phyloP scores from a whole-genome alignment of 2,888 invertebrate genomes.

The Euzophera pinguis region DNA sequence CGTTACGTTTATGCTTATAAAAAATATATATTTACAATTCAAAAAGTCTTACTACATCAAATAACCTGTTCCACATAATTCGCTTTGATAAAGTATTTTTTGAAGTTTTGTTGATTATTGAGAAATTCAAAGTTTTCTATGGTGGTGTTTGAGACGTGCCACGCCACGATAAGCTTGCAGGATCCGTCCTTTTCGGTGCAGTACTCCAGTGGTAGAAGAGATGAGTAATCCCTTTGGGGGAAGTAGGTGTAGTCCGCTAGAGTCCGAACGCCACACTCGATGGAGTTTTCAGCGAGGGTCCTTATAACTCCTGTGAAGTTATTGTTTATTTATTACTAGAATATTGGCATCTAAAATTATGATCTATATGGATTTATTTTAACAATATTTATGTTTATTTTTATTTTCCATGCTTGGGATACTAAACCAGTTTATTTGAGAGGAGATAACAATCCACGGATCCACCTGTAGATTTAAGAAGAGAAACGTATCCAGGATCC shows the following conservation, averaged over 20 bases:
- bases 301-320: slow-evolving; percentile 45
- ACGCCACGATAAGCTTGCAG: slow-evolving; percentile 59
- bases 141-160: slow-evolving; percentile 61
- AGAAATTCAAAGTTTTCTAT: slow-evolving; percentile 67
- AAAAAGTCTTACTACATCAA: slow-evolving; percentile 13
- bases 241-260: slow-evolving; percentile 63
- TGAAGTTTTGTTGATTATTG: slow-evolving; percentile 53
- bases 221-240: slow-evolving; percentile 39
- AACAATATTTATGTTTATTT: too few species aligned
- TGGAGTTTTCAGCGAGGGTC: slow-evolving; percentile 46
- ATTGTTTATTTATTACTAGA: too few species aligned
- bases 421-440: too few species aligned
- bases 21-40: background rate
- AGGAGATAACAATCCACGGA: too few species aligned
- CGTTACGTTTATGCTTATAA: background rate
- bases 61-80: slow-evolving; percentile 31
- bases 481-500: too few species aligned
- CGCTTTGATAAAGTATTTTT: slow-evolving; percentile 52
- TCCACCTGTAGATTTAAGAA: too few species aligned
- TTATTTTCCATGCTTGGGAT: too few species aligned
- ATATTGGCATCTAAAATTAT: too few species aligned
- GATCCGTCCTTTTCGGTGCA: slow-evolving; percentile 53
- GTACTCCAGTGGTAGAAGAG: slow-evolving; percentile 53
- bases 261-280: slow-evolving; percentile 53
- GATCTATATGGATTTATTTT: too few species aligned